Evolutionary conservation across 2,888 invertebrate genomes (phyloP), one percentile per base, ranked within the genome.

Genomic region (Diarsia mendica): DNA sequence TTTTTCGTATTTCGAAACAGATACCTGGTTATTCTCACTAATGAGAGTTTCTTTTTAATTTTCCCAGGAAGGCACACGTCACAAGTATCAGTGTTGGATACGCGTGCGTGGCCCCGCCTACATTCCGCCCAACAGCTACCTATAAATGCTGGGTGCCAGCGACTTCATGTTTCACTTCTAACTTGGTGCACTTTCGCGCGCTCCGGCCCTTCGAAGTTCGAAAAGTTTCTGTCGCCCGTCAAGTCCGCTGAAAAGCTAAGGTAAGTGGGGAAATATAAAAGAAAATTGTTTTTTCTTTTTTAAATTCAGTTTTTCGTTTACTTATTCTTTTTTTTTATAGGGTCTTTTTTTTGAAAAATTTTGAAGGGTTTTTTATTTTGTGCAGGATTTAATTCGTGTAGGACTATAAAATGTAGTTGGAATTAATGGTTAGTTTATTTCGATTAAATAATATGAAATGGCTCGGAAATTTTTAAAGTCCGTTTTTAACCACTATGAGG

Each of bases 31-130:
- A 28, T 66, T 20, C 6, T n/a, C 13, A 67, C 74, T 71, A 74
- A 15, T 60, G 20, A 46, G 53, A 68, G 33, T 58, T 49, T 28
- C 11, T 28, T 60, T 83, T 75, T 67, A 46, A 64, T 61, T 82
- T 77, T 82, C 33, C 70, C 58, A 72, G 72, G 75, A 85, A 84
- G 65, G 58, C 82, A 69, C 51, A 88, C 86, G 87, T 89, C 88
- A 88, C 71, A 51, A 10, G 68, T 74, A 80, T 72, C 67, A 66
- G 78, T 84, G 65, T 23, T 74, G 85, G 87, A 86, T 90, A 95
- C 95, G 95, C 95, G 88, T 94, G 95, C 95, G 95, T 95, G 85
- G 92, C 95, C 80, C 95, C 95, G 94, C 95, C 95, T 87, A 89
- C 91, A 82, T 80, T 87, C 94, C 95, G 95, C 95, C 95, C 94